Evolutionary conservation across 2,888 invertebrate genomes (phyloP).

Genomic region (Nymphalis c-album): DNA sequence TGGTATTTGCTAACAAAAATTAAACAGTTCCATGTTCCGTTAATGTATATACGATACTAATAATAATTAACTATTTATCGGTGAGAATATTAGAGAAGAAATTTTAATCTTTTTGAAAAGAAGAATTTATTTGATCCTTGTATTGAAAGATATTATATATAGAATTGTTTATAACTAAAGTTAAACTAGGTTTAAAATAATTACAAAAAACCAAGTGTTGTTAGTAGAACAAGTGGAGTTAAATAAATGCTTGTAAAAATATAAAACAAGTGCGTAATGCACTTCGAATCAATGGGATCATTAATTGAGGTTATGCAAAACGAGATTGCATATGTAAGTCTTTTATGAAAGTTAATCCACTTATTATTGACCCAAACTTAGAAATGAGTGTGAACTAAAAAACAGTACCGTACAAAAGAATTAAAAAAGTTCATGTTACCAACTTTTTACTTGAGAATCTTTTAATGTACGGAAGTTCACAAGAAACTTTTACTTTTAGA

Average conservation of each 20-base stretch:
- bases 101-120: too few species aligned
- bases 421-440: constrained; percentile 19
- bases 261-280: background rate
- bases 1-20: too few species aligned
- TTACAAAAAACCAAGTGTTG: too few species aligned
- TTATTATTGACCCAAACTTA: constrained; percentile 1
- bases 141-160: too few species aligned
- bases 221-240: background rate
- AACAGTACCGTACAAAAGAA: constrained; percentile 14
- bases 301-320: background rate
- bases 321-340: background rate
- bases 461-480: constrained; percentile 38
- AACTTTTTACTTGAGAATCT: constrained; percentile 37
- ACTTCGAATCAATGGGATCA: background rate
- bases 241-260: background rate
- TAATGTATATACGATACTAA: too few species aligned
- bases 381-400: constrained; percentile 4
- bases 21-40: too few species aligned
- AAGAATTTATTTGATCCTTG: too few species aligned
- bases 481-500: constrained; percentile 38
- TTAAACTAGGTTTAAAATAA: too few species aligned
- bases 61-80: too few species aligned
- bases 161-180: too few species aligned
- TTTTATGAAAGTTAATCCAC: constrained; percentile 5
- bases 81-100: too few species aligned